Percentiles rank a stretch among this genome's conserved stretches.
Evolutionary conservation across 2,797 vertebrate species (phyloP).

Genomic region (Zenarchopterus dispar): DNA sequence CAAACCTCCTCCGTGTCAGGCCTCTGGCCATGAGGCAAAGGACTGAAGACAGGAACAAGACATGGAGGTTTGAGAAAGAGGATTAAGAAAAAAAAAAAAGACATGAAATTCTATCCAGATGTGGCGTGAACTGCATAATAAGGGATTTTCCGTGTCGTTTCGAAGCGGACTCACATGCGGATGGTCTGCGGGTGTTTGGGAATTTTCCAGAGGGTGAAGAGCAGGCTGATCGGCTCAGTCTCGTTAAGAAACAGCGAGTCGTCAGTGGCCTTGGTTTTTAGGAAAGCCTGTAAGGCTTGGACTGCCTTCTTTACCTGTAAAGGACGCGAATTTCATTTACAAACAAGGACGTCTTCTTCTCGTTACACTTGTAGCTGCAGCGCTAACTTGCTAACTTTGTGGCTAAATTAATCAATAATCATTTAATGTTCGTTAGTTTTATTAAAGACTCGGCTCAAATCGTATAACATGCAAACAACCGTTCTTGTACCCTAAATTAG

Average conservation of each 20-base stretch:
- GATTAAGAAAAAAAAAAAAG: too few relatives aligned
- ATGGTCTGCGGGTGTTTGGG: slow-evolving; percentile 80
- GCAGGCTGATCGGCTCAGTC: slow-evolving; percentile 79
- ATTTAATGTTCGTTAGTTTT: too few relatives aligned
- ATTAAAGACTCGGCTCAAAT: too few relatives aligned
- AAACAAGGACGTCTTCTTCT: too few relatives aligned
- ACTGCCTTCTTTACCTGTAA: slow-evolving; percentile 86
- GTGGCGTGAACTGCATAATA: background rate
- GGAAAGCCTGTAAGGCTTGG: slow-evolving; percentile 81
- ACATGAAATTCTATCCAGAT: too few relatives aligned
- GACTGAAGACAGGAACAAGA: too few relatives aligned
- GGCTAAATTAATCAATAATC: too few relatives aligned
- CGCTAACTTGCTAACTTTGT: too few relatives aligned
- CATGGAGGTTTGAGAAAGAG: too few relatives aligned
- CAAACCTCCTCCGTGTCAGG: slow-evolving; percentile 87
- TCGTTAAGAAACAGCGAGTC: slow-evolving; percentile 79
- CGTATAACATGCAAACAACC: too few relatives aligned
- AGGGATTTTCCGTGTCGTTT: background rate
- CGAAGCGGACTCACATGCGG: slow-evolving; percentile 83
- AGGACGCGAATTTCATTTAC: background rate
- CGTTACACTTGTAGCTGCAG: too few relatives aligned
- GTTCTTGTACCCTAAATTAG: too few relatives aligned
- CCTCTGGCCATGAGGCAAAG: slow-evolving; percentile 83
- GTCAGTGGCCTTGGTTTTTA: slow-evolving; percentile 69
- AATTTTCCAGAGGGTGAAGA: slow-evolving; percentile 88